Evolutionary conservation across 2,797 vertebrate genomes (phyloP).

Genomic region (Danio jaintianensis): DNA sequence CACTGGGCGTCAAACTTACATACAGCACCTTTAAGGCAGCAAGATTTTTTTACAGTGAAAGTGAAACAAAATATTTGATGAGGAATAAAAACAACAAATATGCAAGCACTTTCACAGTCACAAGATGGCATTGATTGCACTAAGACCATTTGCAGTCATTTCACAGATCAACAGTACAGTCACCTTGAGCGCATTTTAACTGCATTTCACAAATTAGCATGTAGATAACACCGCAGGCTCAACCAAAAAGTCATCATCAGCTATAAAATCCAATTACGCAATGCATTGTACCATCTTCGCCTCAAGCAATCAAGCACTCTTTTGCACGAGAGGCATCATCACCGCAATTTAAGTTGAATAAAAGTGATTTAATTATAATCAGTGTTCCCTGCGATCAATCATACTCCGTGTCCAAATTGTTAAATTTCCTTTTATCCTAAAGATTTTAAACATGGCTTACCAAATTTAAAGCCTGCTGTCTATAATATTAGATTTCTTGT

Average conservation of each 20-base stretch:
- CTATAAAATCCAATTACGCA: conserved; percentile 43
- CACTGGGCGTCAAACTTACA: no score
- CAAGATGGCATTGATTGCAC: not conserved
- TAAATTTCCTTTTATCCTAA: no score
- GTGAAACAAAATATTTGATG: not conserved
- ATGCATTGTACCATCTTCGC: conserved; percentile 33
- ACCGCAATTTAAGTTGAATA: conserved; percentile 21
- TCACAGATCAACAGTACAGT: conserved; percentile 17
- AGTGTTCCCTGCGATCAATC: conserved; percentile 21
- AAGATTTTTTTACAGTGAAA: not conserved
- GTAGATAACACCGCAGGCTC: conserved; percentile 18
- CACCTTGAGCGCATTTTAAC: conserved; percentile 28
- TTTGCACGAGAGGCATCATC: conserved; percentile 5
- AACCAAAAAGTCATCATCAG: conserved; percentile 30
- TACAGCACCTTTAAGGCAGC: no score
- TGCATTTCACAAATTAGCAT: conserved; percentile 28
- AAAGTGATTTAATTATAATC: conserved; percentile 32
- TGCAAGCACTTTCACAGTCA: not conserved
- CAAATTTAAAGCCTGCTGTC: no score
- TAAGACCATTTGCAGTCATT: not conserved
- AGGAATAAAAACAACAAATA: not conserved
- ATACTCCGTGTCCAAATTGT: not conserved
- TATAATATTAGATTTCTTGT: no score
- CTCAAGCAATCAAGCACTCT: conserved; percentile 27
- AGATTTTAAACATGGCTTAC: no score